Evolutionary conservation across 2,888 invertebrate species (phyloP), one percentile per base, ranked within the genome.

Genomic region (Cynaeus angustus): DNA sequence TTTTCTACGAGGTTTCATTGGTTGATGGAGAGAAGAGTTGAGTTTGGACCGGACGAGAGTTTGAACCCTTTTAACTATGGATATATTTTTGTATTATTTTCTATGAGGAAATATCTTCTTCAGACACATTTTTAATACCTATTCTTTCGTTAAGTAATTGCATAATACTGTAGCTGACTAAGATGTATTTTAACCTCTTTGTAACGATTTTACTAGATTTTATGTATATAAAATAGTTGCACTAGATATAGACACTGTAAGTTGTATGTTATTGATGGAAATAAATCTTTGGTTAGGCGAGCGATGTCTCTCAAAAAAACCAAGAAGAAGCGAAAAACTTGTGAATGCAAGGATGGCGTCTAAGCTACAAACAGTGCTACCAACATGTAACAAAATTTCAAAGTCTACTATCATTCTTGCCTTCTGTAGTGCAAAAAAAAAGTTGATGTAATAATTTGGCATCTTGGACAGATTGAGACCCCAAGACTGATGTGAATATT

Each of bases 201-300:
- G 64, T 73, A 67, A 65, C 46, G 48, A 67, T 67, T 71, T 66
- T 64, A 56, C 56, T 71, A 68, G 62, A 52, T 70, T 71, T 65
- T 58, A 64, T 66, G 65, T 73, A 68, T 64, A 66, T 69, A 59
- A 53, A 56, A 50, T 61, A 70, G 48, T 64, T 50, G 71, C 65
- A 68, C 56, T 64, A 69, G 66, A 52, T 50, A 37, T 69, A 70
- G 67, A 61, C 52, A 14, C 14, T 70, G 68, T 71, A 61, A 69
- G 67, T 69, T 79, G 77, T 78, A 77, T 74, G 73, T 77, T 73
- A 65, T 66, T 75, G 73, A 79, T 78, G 76, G 78, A 77, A 78
- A 75, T 77, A 78, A 77, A 74, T 75, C 75, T 77, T 78, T 78
- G 79, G 77, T 76, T 79, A 78, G 77, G 77, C 10, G 14, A 7